Evolutionary conservation across 2,113 vertebrate genomes (phyloP).

Genomic region (Neolamprologus longior): DNA sequence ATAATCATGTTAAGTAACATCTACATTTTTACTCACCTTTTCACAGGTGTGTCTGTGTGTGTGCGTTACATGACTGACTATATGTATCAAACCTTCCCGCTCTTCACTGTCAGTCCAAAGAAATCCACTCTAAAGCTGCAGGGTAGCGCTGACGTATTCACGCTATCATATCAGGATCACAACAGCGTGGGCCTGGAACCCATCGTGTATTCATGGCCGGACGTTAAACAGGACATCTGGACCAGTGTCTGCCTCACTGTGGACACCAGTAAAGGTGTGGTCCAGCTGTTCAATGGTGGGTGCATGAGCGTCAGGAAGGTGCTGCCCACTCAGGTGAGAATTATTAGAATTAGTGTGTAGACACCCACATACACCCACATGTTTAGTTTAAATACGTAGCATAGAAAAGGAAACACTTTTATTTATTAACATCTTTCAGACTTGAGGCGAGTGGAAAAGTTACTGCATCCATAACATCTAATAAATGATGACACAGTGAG

Average conservation of each 20-base stretch:
- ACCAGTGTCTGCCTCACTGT: conserved; percentile 32
- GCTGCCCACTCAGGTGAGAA: neutral
- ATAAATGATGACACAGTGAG: neutral
- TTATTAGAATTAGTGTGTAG: neutral
- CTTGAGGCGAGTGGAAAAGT: neutral
- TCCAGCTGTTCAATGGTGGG: conserved; percentile 19
- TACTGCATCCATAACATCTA: neutral
- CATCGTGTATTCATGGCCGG: neutral
- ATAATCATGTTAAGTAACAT: neutral
- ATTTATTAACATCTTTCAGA: neutral
- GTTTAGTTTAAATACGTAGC: neutral
- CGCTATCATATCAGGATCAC: accelerated
- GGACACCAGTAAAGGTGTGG: neutral
- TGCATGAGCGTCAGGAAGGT: conserved; percentile 41
- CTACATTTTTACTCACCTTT: neutral
- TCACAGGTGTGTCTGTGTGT: neutral
- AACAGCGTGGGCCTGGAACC: accelerated
- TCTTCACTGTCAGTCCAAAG: conserved; percentile 18
- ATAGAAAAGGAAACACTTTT: neutral
- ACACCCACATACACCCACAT: neutral
- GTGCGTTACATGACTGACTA: neutral
- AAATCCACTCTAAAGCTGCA: neutral
- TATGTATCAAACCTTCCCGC: accelerated
- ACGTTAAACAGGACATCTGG: neutral
- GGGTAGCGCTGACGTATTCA: accelerated